phyloP scores from a whole-genome alignment of 2,797 vertebrate species.

The Lagodon rhomboides region DNA sequence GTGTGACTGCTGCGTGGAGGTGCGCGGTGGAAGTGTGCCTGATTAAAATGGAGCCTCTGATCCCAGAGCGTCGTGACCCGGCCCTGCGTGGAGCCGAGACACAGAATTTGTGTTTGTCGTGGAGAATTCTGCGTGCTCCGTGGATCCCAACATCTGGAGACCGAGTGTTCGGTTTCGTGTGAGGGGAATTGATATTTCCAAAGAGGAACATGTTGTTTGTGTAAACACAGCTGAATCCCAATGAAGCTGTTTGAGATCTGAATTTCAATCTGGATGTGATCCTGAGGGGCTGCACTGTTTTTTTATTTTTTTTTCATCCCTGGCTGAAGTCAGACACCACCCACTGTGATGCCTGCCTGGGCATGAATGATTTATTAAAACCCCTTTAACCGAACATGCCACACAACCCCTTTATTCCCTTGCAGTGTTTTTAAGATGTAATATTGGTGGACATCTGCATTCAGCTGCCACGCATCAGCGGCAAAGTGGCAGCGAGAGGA shows the following conservation, averaged over 20 bases:
- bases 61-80: constrained; percentile 33
- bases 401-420: neutral
- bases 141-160: constrained; percentile 18
- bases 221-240: neutral
- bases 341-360: constrained; percentile 44
- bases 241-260: neutral
- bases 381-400: constrained; percentile 16
- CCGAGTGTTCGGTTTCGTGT: constrained; percentile 11
- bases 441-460: constrained; percentile 28
- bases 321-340: constrained; percentile 45
- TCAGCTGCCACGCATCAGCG: constrained; percentile 13
- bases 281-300: constrained; percentile 17
- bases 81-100: constrained; percentile 52
- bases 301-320: constrained; percentile 16
- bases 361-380: constrained; percentile 69
- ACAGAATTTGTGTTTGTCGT: constrained; percentile 5
- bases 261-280: constrained; percentile 22
- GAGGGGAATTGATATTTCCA: constrained; percentile 3
- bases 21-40: constrained; percentile 43
- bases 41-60: constrained; percentile 61
- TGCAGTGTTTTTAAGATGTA: constrained; percentile 5
- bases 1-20: constrained; percentile 12
- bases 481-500: constrained; percentile 37
- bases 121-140: constrained; percentile 1
- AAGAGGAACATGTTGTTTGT: no score